A percentile compares a stretch with the other conserved stretches of the same genome.
These are phyloP conservation scores for Sardina pilchardus DNA, from an alignment of 2,113 vertebrate genomes.

Conservation along the genomic window DNA sequence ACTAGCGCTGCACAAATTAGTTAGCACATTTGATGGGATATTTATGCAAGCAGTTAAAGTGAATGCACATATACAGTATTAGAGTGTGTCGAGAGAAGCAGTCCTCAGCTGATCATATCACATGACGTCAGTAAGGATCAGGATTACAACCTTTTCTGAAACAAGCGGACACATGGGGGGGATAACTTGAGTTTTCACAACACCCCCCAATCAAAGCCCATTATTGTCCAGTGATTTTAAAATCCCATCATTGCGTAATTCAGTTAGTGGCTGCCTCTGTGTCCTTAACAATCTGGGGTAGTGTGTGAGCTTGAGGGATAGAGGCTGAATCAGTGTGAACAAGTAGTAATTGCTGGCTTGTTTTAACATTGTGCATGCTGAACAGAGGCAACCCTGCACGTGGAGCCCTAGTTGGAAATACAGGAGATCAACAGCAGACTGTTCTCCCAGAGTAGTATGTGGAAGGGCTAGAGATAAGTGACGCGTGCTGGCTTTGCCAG, in stretches of 20 bases:
- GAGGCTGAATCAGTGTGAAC: background rate
- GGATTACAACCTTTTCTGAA: constrained; percentile 49
- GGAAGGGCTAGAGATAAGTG: background rate
- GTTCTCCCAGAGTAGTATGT: background rate
- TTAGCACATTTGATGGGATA: background rate
- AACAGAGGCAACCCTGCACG: background rate
- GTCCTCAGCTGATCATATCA: constrained; percentile 38
- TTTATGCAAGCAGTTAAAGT: background rate
- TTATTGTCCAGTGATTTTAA: constrained; percentile 36
- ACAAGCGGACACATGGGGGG: constrained; percentile 17
- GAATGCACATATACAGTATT: background rate
- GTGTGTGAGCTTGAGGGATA: background rate
- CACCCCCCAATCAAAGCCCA: constrained; percentile 6
- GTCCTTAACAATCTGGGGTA: background rate
- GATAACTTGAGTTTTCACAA: constrained; percentile 39
- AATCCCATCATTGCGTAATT: constrained; percentile 40
- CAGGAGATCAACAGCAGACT: background rate
- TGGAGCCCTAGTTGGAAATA: background rate
- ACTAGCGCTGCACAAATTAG: no score
- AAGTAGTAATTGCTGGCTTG: background rate
- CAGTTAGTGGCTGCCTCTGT: background rate
- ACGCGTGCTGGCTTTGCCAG: background rate
- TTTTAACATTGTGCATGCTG: background rate
- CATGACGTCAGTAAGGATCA: constrained; percentile 45
- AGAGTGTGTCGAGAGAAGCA: background rate